Percentiles rank a stretch among this genome's conserved stretches.
These are phyloP conservation scores for Tribolium freemani DNA, from an alignment of 2,888 invertebrate genomes.

Conservation along the genomic window DNA sequence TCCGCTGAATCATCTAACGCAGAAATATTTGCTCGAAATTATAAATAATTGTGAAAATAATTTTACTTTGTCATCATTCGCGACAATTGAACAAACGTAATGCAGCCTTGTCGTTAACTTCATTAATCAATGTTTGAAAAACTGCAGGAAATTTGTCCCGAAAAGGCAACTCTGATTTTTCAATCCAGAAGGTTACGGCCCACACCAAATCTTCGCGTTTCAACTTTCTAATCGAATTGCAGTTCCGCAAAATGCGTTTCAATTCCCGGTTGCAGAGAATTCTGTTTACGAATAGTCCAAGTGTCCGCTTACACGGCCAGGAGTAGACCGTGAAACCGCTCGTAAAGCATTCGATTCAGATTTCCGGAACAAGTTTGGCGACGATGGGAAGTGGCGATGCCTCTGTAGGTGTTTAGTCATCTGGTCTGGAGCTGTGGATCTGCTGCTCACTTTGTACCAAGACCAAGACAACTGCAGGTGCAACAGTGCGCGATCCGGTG, in stretches of 20 bases:
- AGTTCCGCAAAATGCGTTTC: not conserved
- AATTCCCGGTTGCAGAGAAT: not conserved
- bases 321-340: slow-evolving; percentile 27
- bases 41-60: too few relatives aligned
- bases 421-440: slow-evolving; percentile 40
- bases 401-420: slow-evolving; percentile 51
- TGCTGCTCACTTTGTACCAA: slow-evolving; percentile 23
- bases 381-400: slow-evolving; percentile 48
- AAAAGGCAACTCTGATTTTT: slow-evolving; percentile 1
- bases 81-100: too few relatives aligned
- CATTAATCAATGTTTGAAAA: too few relatives aligned
- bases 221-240: slow-evolving; percentile 18
- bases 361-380: slow-evolving; percentile 49
- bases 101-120: not conserved
- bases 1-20: too few relatives aligned
- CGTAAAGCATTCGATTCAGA: slow-evolving; percentile 39
- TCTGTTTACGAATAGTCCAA: slow-evolving; percentile 26
- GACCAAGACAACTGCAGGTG: slow-evolving; percentile 43
- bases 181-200: slow-evolving; percentile 9
- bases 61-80: too few relatives aligned
- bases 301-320: slow-evolving; percentile 28
- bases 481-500: slow-evolving; percentile 40
- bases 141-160: not conserved
- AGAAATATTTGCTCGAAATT: too few relatives aligned
- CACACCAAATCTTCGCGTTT: slow-evolving; percentile 17